A percentile compares a stretch with the other conserved stretches of the same genome.
Conservation (phyloP, 2,797 vertebrate genomes). For the Catostomus latipinnis region DNA sequence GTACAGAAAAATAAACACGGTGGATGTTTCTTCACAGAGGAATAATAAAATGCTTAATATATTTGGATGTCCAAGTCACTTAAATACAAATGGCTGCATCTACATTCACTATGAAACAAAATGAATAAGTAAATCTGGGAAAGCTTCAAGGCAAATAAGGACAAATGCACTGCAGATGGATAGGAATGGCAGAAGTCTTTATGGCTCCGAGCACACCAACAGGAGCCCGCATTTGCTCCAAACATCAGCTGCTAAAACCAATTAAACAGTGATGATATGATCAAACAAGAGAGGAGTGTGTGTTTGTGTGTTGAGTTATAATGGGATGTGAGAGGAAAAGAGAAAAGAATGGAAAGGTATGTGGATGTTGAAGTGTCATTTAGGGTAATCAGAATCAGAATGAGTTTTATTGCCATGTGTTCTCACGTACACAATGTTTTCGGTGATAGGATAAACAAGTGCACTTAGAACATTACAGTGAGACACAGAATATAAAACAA, state of each 20-base stretch:
- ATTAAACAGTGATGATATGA: slow-evolving; percentile 44
- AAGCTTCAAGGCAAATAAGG: slow-evolving; percentile 13
- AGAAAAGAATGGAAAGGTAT: slow-evolving; percentile 18
- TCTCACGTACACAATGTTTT: too few species aligned
- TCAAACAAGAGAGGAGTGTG: slow-evolving; percentile 20
- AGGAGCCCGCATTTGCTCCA: slow-evolving; percentile 41
- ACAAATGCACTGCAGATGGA: neutral
- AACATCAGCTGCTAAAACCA: slow-evolving; percentile 56
- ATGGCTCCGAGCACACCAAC: slow-evolving; percentile 31
- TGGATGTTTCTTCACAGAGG: neutral
- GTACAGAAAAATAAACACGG: neutral
- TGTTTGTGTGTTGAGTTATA: neutral
- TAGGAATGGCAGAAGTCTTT: slow-evolving; percentile 22
- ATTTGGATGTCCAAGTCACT: neutral
- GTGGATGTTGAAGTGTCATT: slow-evolving; percentile 28
- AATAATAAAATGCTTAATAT: too few species aligned
- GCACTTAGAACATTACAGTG: too few species aligned
- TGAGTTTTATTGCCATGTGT: too few species aligned
- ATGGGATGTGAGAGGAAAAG: slow-evolving; percentile 19
- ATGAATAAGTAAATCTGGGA: slow-evolving; percentile 1
- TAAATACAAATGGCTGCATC: neutral
- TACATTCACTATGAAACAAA: neutral
- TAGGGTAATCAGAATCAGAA: slow-evolving; percentile 15
- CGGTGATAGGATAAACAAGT: too few species aligned
- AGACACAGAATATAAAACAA: too few species aligned